Conservation (phyloP, 2,113 vertebrate genomes). For the Ellobius talpinus region DNA sequence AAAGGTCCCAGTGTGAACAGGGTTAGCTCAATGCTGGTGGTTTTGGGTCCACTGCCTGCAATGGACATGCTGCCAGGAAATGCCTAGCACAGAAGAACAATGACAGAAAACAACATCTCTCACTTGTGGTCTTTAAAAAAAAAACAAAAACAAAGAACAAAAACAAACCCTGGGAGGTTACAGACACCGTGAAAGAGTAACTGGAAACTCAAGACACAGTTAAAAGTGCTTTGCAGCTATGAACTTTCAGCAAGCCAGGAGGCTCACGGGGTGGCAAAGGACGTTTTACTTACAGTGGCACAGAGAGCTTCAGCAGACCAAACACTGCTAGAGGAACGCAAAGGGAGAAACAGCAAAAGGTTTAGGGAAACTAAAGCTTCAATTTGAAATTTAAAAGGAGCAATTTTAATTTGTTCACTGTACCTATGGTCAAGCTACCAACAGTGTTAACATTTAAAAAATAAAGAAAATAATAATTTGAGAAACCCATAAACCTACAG, state of each 20-base stretch:
- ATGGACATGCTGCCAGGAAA: conserved; percentile 80
- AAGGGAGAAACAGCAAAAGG: conserved; percentile 66
- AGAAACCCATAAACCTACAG: conserved; percentile 53
- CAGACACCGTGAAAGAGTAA: conserved; percentile 72
- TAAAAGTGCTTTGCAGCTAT: conserved; percentile 51
- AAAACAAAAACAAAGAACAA: conserved; percentile 14
- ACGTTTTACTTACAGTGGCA: conserved; percentile 46
- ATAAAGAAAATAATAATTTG: conserved; percentile 8
- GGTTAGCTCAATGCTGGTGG: conserved; percentile 84
- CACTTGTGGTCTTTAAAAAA: conserved; percentile 29
- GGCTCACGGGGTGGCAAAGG: conserved; percentile 55
- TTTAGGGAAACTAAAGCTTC: conserved; percentile 82
- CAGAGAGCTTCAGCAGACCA: conserved; percentile 38
- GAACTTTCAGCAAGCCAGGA: conserved; percentile 65
- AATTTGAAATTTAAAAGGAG: conserved; percentile 78
- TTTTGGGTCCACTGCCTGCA: conserved; percentile 83
- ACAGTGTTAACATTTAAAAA: conserved; percentile 78
- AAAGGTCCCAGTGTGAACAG: conserved; percentile 50
- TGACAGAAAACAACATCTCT: conserved; percentile 65
- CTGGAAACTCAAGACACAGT: conserved; percentile 69
- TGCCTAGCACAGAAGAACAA: conserved; percentile 74
- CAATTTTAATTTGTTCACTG: conserved; percentile 83
- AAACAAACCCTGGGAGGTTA: conserved; percentile 40
- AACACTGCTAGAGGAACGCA: conserved; percentile 56
- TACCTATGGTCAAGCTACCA: conserved; percentile 82